phyloP scores from a whole-genome alignment of 2,113 vertebrate species.

The Actenoides hombroni region DNA sequence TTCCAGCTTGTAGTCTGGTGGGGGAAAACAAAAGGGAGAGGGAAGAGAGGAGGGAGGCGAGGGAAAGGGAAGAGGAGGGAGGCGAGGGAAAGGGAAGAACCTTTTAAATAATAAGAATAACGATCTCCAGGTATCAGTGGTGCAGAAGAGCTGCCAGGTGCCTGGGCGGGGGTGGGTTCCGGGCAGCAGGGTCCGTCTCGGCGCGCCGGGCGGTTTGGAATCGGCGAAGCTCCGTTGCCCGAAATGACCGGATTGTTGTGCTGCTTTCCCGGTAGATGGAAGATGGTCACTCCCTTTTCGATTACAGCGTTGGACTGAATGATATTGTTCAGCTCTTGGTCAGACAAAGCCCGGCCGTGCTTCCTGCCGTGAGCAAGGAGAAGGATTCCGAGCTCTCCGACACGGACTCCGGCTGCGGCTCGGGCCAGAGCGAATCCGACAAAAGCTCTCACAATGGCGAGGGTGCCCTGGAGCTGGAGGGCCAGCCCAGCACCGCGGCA shows the following conservation, averaged over 20 bases:
- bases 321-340: constrained; percentile 94
- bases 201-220: accelerated
- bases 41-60: too few relatives aligned
- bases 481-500: constrained; percentile 63
- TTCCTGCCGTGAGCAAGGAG: constrained; percentile 73
- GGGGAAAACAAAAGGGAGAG: too few relatives aligned
- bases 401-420: constrained; percentile 91
- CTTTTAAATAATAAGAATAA: neutral
- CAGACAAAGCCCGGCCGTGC: constrained; percentile 75
- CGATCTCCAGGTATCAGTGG: neutral
- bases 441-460: constrained; percentile 91
- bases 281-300: constrained; percentile 93
- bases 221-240: accelerated
- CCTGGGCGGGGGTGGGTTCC: neutral
- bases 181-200: neutral
- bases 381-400: constrained; percentile 91
- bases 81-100: too few relatives aligned
- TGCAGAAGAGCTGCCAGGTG: neutral
- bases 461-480: constrained; percentile 75
- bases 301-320: constrained; percentile 91
- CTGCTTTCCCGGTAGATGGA: constrained; percentile 84
- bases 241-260: neutral
- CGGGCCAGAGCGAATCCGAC: constrained; percentile 91
- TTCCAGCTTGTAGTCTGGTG: accelerated
- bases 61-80: too few relatives aligned